phyloP scores from a whole-genome alignment of 53 echinoderm and acorn worm genomes.

The Astropecten irregularis region DNA sequence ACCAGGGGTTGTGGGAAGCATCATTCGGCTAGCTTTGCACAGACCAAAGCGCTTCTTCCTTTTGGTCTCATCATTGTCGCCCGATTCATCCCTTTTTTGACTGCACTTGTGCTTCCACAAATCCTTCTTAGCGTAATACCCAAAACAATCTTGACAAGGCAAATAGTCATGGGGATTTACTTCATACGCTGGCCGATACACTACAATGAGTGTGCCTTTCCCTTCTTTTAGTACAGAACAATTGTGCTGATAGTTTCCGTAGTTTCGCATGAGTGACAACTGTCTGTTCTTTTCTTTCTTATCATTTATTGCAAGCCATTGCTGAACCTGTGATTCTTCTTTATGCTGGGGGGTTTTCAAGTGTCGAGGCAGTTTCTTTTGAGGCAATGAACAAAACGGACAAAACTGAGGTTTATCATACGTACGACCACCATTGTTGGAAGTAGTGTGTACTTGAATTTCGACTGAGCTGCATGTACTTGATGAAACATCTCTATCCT shows the following conservation, averaged over 20 bases:
- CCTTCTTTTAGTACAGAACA: slow-evolving; percentile 53
- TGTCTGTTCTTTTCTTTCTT: slow-evolving; percentile 61
- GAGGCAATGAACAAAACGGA: slow-evolving; percentile 54
- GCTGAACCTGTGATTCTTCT: slow-evolving; percentile 38
- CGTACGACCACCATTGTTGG: neutral
- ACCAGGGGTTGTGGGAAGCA: slow-evolving; percentile 53
- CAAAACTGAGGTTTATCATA: slow-evolving; percentile 68
- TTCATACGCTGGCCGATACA: slow-evolving; percentile 53
- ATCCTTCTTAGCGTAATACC: slow-evolving; percentile 60
- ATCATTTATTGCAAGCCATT: slow-evolving; percentile 46
- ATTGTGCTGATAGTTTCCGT: slow-evolving; percentile 65
- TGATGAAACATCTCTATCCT: neutral
- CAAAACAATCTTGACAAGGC: slow-evolving; percentile 67
- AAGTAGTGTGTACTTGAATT: slow-evolving; percentile 4
- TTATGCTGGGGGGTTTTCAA: slow-evolving; percentile 38
- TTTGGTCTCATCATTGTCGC: no score
- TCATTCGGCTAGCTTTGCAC: slow-evolving; percentile 39
- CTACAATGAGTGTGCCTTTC: slow-evolving; percentile 49
- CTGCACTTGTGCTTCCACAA: slow-evolving; percentile 74
- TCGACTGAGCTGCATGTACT: neutral
- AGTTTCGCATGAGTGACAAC: slow-evolving; percentile 53
- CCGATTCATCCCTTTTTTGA: slow-evolving; percentile 5
- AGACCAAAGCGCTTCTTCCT: slow-evolving; percentile 49
- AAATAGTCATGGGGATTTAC: slow-evolving; percentile 52
- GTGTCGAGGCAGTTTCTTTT: slow-evolving; percentile 71